Evolutionary conservation across 2,888 invertebrate genomes (phyloP).

Genomic region (Drosophila borborema): DNA sequence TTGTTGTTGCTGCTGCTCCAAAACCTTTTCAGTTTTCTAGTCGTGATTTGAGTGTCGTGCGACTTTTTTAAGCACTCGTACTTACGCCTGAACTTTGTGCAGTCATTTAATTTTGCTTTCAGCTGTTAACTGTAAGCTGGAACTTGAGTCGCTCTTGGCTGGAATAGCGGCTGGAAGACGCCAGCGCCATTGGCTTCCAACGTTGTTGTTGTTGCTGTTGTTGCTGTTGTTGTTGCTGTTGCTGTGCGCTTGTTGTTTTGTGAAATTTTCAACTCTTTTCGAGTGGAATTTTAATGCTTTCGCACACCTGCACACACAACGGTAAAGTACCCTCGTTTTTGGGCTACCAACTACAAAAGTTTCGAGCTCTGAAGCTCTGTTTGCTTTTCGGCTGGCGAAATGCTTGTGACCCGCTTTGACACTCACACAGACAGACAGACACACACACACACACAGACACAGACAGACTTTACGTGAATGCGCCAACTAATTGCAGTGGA

Average conservation of each 20-base stretch:
- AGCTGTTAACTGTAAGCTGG: conserved; percentile 62
- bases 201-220: conserved; percentile 38
- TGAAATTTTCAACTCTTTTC: conserved; percentile 65
- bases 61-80: conserved; percentile 67
- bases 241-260: conserved; percentile 38
- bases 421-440: conserved; percentile 17
- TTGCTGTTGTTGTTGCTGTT: conserved; percentile 26
- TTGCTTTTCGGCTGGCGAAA: conserved; percentile 51
- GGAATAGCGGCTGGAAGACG: conserved; percentile 41
- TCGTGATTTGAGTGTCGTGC: conserved; percentile 81
- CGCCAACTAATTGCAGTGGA: conserved; percentile 53
- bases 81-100: conserved; percentile 75
- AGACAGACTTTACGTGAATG: conserved; percentile 9
- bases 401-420: conserved; percentile 43
- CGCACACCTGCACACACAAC: conserved; percentile 78
- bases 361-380: conserved; percentile 46
- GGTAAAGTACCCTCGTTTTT: conserved; percentile 76
- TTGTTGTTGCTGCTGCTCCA: conserved; percentile 44
- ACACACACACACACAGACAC: conserved; percentile 2
- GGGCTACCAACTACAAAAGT: conserved; percentile 66
- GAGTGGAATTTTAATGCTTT: conserved; percentile 80
- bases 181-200: conserved; percentile 26
- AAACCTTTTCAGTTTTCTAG: conserved; percentile 71
- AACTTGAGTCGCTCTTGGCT: conserved; percentile 46
- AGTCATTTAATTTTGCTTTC: conserved; percentile 77